Evolutionary conservation across 2,797 vertebrate species (phyloP), one percentile per base, ranked within the genome.

Genomic region (Tolypeutes matacus): DNA sequence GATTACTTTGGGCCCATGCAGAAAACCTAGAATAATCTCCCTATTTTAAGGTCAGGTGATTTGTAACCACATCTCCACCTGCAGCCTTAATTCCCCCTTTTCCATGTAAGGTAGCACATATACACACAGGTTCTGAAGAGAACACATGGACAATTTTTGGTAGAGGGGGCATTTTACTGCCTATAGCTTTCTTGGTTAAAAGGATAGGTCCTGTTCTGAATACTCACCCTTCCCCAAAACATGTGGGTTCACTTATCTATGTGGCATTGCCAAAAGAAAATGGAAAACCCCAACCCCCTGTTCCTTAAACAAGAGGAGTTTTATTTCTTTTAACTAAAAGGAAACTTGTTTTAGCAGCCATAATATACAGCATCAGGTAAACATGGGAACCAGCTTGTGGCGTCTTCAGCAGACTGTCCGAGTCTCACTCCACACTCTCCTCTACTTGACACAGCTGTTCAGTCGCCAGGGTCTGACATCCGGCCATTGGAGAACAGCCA

Each of bases 271-370:
- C 86, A 85, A 84, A 89, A 78, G 65, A 78, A 83, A 96, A 95
- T 27, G 77, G 42, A 89, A 89, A 95, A 49, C 75, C 80, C 36
- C 18, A 39, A 60, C n/a, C 65, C 70, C n/a, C 53, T 67, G 69
- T 62, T 56, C 89, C 46, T 93, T 93, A 93, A 78, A 87, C 39
- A 85, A 93, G 58, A 70, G 65, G 51, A 70, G 17, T 62, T 89
- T 92, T 76, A 87, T 81, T 82, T 70, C 46, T 94, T 95, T 84
- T 49, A 95, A 95, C 56, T 70, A 64, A 95, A 96, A 86, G 60
- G 25, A 70, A 72, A 65, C 65, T 97, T 89, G 65, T 94, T 91
- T 91, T 46, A 64, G 72, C 8, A 53, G 83, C 62, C 81, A 20
- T 39, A 86, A 86, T 46, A 72, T 53, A 95, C 31, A 69, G 86